Evolutionary conservation across 2,888 invertebrate species (phyloP), one percentile per base, ranked within the genome.

Genomic region (Drosophila aldrichi): DNA sequence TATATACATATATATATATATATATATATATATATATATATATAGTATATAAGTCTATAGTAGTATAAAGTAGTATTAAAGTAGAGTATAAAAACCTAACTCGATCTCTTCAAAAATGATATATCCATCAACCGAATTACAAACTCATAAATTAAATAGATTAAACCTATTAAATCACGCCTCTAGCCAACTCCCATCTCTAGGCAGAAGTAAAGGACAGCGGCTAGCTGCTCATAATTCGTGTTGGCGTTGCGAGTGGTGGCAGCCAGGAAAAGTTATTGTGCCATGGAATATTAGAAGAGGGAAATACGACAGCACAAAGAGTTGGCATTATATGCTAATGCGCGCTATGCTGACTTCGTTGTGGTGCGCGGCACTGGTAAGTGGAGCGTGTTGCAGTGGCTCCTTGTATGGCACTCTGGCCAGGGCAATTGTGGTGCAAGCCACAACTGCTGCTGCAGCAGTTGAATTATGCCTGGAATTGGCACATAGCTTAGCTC

Each of bases 261-360:
- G 34, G 8, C 43, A 49, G 63, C 38, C 51, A 62, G 69, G 75
- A 84, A 87, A 81, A 84, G 49, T 55, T 69, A 81, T 63, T 32
- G 51, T 46, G 66, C 64, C 81, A 69, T 70, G 70, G 64, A 69
- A 79, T 64, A 74, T 71, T 52, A 61, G 52, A 79, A 76, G 76
- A 20, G 58, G 73, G 49, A 75, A 75, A 73, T 72, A 64, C 32
- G 38, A 34, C 71, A 32, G 40, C 29, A 46, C n/a, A n/a, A 43
- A 40, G 18, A 74, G 63, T 56, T 20, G 69, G 73, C 41, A 63
- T 66, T 82, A 66, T 86, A 83, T 83, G 82, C 78, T 72, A 88
- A 79, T 79, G 73, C 66, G 63, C 67, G 40, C 43, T 57, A 18
- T 58, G 70, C 61, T 54, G 80, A 79, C 66, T 70, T 79, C 65